phyloP scores from a whole-genome alignment of 64 coral and sea anemone genomes.

The Montipora foliosa region DNA sequence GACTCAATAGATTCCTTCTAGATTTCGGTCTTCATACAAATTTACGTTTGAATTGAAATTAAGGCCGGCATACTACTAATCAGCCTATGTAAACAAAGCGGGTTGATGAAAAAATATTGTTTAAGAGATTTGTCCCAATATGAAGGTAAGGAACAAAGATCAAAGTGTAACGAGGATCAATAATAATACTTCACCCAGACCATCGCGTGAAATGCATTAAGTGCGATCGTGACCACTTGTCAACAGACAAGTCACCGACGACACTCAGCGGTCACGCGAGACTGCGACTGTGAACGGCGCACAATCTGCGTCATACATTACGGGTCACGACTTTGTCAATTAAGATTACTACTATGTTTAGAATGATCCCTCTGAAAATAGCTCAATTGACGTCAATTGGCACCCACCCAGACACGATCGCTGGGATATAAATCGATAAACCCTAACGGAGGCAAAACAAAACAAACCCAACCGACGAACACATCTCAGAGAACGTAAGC shows the following conservation, averaged over 20 bases:
- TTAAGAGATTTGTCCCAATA: background rate
- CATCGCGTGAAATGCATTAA: conserved; percentile 3
- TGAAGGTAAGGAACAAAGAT: background rate
- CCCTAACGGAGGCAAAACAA: conserved; percentile 8
- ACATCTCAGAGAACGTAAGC: background rate
- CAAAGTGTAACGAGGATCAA: background rate
- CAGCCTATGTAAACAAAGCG: background rate
- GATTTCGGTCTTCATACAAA: no score
- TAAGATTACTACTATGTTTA: conserved; percentile 26
- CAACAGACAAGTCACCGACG: background rate
- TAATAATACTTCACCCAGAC: background rate
- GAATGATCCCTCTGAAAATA: conserved; percentile 32
- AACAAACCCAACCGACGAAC: background rate
- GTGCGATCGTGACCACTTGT: conserved; percentile 19
- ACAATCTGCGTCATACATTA: conserved; percentile 4
- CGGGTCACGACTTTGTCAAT: conserved; percentile 1
- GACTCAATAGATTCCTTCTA: no score
- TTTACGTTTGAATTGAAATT: no score
- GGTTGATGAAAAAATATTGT: background rate
- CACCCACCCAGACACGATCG: conserved; percentile 24
- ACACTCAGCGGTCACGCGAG: conserved; percentile 35
- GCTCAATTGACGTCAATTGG: conserved; percentile 19
- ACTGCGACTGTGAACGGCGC: background rate
- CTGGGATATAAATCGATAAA: background rate
- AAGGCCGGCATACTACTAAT: background rate